Evolutionary conservation across 2,113 vertebrate genomes (phyloP), one percentile per base, ranked within the genome.

Genomic region (Diadophis punctatus): DNA sequence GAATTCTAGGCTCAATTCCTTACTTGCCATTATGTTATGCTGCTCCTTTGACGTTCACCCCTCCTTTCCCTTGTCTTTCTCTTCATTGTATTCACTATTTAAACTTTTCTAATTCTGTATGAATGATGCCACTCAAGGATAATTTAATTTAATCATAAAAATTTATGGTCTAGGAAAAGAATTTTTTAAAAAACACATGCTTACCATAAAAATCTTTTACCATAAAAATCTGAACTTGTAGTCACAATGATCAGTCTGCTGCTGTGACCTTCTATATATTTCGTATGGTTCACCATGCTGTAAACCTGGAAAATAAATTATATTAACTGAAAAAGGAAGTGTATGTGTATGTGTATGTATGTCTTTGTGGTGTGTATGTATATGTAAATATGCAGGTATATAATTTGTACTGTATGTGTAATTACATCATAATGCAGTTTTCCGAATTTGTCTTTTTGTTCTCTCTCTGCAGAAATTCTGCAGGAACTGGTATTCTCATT

Each of bases 91-190:
- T 43, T 20, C 39, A 27, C 51, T 48, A 18, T 39, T 63, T 84
- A 20, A 89, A 68, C 1, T 49, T 58, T 74, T 80, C 52, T 58
- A 89, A 89, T 89, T 88, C 51, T 89, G 11, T 85, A 39, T 90
- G 91, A 92, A 39, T 89, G 91, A 92, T 53, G 89, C 22, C n/a
- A 51, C 3, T 89, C 68, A 89, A 48, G 68, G 12, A 85, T 84
- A 43, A 89, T 46, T 85, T 85, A 89, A 92, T 80, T 84, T 16
- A 43, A 80, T 20, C 34, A 80, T 43, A 58, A 89, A 90, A 74
- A 89, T 86, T 53, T 46, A 92, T 58, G 68, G 8, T 23, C n/a
- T 60, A 58, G 9, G 53, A 58, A n/a, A 23, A 74, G 87, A 51
- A 89, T 89, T 58, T 58, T 56, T 34, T 27, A 58, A 58, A 46